A percentile compares a stretch with the other conserved stretches of the same genome.
These are phyloP conservation scores for Hyalella azteca DNA, from an alignment of 2,888 invertebrate genomes.

Conservation along the genomic window DNA sequence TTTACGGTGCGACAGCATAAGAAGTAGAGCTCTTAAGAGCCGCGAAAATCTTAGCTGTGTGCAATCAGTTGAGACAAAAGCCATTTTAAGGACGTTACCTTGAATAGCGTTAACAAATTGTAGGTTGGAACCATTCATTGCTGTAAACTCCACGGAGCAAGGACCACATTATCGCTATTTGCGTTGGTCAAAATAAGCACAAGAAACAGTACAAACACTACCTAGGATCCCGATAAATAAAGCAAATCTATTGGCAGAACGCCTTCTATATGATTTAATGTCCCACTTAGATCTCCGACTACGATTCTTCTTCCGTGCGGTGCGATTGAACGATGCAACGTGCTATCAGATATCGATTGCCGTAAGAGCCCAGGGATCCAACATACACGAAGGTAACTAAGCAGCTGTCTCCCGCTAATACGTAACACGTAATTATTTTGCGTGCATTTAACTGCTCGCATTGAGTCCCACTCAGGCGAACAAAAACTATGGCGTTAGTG, in stretches of 20 bases:
- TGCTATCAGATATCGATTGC: slow-evolving; percentile 21
- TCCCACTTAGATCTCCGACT: slow-evolving; percentile 25
- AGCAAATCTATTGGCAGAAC: slow-evolving; percentile 14
- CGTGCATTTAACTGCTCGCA: slow-evolving; percentile 17
- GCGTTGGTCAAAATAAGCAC: background rate
- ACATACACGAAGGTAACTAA: slow-evolving; percentile 18
- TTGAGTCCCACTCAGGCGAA: background rate
- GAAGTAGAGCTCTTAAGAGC: background rate
- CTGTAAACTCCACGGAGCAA: background rate
- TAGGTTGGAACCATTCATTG: background rate
- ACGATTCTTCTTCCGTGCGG: slow-evolving; percentile 5
- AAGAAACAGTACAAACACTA: slow-evolving; percentile 9
- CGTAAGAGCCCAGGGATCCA: slow-evolving; percentile 9
- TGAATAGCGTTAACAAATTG: too few species aligned
- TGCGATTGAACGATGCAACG: slow-evolving; percentile 2
- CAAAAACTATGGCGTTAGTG: slow-evolving; percentile 6
- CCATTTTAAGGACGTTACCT: too few species aligned
- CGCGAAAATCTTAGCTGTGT: background rate
- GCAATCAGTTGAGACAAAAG: background rate
- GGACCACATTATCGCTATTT: slow-evolving; percentile 18
- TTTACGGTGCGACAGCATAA: background rate
- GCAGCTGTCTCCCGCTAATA: slow-evolving; percentile 14
- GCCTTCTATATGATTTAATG: slow-evolving; percentile 11
- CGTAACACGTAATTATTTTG: slow-evolving; percentile 22
- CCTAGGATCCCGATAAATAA: slow-evolving; percentile 19